A percentile compares a stretch with the other conserved stretches of the same genome.
Conservation (phyloP, 2,888 invertebrate species). For the Panorpa germanica region DNA sequence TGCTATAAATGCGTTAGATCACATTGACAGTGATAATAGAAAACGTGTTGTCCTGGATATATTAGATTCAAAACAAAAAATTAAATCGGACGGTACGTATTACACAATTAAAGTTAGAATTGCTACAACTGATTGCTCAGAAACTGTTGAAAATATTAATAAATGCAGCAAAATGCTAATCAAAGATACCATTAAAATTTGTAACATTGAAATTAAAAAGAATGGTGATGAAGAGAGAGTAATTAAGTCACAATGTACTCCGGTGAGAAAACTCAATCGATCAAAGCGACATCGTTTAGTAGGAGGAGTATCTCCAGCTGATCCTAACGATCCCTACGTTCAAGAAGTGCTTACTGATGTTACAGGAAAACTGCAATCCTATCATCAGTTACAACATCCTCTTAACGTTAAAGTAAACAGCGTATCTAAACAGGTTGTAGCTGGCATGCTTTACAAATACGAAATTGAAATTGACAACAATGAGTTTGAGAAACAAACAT, state of each 20-base stretch:
- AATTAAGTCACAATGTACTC: too few relatives aligned
- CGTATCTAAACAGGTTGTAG: conserved; percentile 28
- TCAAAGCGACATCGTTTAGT: too few relatives aligned
- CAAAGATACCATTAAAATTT: conserved; percentile 7
- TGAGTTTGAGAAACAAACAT: conserved; percentile 21
- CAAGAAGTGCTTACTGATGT: neutral
- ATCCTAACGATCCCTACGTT: too few relatives aligned
- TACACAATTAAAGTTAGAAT: conserved; percentile 25
- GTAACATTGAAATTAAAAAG: conserved; percentile 7
- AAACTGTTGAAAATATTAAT: conserved; percentile 13
- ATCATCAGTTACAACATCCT: neutral
- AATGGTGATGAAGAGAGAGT: too few relatives aligned
- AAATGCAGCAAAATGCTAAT: conserved; percentile 13
- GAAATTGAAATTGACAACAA: conserved; percentile 30
- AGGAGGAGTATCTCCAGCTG: too few relatives aligned
- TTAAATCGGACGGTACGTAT: conserved; percentile 20
- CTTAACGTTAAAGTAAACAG: conserved; percentile 23
- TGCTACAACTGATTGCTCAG: conserved; percentile 25
- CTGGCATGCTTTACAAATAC: conserved; percentile 31
- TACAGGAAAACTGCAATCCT: conserved; percentile 2
- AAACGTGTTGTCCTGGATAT: conserved; percentile 27
- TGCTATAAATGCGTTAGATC: conserved; percentile 26
- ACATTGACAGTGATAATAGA: conserved; percentile 27
- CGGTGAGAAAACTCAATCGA: too few relatives aligned
- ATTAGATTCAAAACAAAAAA: conserved; percentile 22